phyloP scores from a whole-genome alignment of 1,140 invertebrate genomes.

The Gryllus bimaculatus region DNA sequence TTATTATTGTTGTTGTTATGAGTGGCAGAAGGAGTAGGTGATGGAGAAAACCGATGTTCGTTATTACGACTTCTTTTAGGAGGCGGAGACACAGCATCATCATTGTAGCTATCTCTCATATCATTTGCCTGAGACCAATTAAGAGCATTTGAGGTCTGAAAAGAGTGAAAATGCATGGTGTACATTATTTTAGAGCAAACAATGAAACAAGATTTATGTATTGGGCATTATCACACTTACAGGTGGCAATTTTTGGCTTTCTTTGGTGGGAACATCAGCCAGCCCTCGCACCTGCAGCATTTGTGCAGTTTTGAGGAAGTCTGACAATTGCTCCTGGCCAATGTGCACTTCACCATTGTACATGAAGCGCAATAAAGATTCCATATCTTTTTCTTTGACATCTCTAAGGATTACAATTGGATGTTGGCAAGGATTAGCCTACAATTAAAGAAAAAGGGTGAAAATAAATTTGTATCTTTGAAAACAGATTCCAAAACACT shows the following conservation, averaged over 20 bases:
- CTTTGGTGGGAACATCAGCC: conserved; percentile 66
- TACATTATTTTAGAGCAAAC: not conserved
- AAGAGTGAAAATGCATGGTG: conserved; percentile 2
- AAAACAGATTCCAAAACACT: not conserved
- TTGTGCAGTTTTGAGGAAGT: conserved; percentile 83
- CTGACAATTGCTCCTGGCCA: conserved; percentile 76
- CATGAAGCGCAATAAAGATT: conserved; percentile 86
- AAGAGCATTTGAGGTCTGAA: conserved; percentile 25
- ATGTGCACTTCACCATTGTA: conserved; percentile 91
- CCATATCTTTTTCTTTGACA: conserved; percentile 78
- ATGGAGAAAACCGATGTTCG: conserved; percentile 21
- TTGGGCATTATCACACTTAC: conserved; percentile 22
- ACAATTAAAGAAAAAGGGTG: conserved; percentile 25
- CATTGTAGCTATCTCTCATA: conserved; percentile 15
- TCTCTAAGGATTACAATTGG: conserved; percentile 87
- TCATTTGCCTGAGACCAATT: conserved; percentile 24
- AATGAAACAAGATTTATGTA: not conserved
- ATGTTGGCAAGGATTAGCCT: conserved; percentile 86
- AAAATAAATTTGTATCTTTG: not conserved
- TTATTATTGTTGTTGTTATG: conserved; percentile 27
- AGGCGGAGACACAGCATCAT: conserved; percentile 19
- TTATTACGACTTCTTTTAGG: conserved; percentile 21
- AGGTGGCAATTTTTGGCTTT: conserved; percentile 28
- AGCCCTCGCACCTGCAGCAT: conserved; percentile 82
- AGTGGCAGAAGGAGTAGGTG: conserved; percentile 22